Evolutionary conservation across 1,140 invertebrate species (phyloP), one percentile per base, ranked within the genome.

Genomic region (fruit fly (Drosophila melanogaster)): DNA sequence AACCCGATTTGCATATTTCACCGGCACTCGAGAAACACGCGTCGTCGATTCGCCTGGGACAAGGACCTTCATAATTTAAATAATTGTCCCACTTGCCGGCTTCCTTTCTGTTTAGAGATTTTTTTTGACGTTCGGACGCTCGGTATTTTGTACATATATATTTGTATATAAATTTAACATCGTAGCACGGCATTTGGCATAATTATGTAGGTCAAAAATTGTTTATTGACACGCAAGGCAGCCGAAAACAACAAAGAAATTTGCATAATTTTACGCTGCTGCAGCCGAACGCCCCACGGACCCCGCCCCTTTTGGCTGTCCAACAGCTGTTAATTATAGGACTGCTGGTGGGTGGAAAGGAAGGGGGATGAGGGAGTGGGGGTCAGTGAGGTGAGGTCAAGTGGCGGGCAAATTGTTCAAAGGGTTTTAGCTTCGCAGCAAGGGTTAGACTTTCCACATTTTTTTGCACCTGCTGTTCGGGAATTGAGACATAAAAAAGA

Each of bases 161-260:
- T 60, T 47, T 59, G n/a, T 19, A 44, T 44, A 65, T 65, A 65
- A 74, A 43, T 54, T 56, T 26, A 33, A 44, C 33, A 35, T 35
- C 40, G 56, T 84, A 60, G 79, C 76, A 83, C 84, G 76, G 79
- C 83, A 87, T 85, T 90, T 90, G 84, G 84, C 77, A 89, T 90
- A 90, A 90, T 90, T 90, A 90, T 90, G 85, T 90, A 90, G 85
- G 85, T 90, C 85, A 90, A 90, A 90, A 90, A 90, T 90, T 90
- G 85, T 90, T 90, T 90, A 90, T 90, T 90, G 85, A 90, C 85
- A 90, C 81, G 85, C 85, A 87, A 89, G 72, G 71, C 71, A 74
- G 59, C 72, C 59, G 71, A 75, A 75, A 75, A 56, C 79, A 87
- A 89, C 84, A 84, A 74, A 84, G 79, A 87, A 89, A 89, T 90